These are phyloP conservation scores for Lymantria dispar DNA, from an alignment of 2,888 invertebrate genomes.

Conservation along the genomic window DNA sequence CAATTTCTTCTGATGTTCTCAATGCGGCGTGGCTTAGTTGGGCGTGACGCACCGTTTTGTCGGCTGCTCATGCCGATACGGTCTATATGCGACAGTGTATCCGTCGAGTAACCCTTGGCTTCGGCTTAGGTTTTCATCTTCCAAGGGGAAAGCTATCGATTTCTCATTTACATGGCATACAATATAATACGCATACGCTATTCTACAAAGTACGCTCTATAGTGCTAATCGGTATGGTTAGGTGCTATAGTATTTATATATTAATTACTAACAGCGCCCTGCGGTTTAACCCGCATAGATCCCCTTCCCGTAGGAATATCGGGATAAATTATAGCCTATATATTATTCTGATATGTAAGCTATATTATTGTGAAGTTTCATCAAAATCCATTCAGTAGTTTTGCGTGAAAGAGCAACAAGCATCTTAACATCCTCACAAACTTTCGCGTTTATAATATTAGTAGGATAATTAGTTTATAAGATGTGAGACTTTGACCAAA, in stretches of 20 bases:
- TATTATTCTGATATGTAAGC: too few species aligned
- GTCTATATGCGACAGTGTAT: conserved; percentile 71
- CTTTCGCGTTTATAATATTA: too few species aligned
- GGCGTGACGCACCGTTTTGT: conserved; percentile 75
- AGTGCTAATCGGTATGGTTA: conserved; percentile 3
- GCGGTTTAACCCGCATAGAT: too few species aligned
- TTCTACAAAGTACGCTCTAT: conserved; percentile 13
- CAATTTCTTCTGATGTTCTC: conserved; percentile 52
- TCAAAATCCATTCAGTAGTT: too few species aligned
- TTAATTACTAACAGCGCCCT: conserved; percentile 4
- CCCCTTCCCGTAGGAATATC: too few species aligned
- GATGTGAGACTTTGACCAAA: conserved; percentile 25
- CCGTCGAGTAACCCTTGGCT: conserved; percentile 64
- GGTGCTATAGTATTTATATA: not conserved
- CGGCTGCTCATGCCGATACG: conserved; percentile 71
- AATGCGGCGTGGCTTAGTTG: conserved; percentile 66
- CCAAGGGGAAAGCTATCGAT: conserved; percentile 43
- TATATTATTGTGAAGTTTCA: too few species aligned
- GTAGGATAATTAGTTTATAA: too few species aligned
- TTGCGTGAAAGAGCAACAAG: too few species aligned
- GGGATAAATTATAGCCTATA: too few species aligned
- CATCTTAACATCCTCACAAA: too few species aligned
- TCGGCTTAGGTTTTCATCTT: conserved; percentile 50
- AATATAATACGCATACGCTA: conserved; percentile 16
- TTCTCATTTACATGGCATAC: conserved; percentile 37